Base-by-base conservation (phyloP, 2,797 vertebrate species). In the Pangasius mekongensis region DNA sequence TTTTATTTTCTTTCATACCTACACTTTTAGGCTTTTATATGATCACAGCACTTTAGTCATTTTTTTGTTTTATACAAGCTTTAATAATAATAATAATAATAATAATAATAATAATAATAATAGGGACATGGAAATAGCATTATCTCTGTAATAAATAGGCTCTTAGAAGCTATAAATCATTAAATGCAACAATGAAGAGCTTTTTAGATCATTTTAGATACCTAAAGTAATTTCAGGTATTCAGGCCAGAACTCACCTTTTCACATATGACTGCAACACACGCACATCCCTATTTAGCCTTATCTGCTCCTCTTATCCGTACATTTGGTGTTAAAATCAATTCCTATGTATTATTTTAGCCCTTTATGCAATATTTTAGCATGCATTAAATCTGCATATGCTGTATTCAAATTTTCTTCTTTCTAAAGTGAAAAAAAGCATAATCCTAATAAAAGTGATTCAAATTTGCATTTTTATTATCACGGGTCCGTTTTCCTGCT, bases 381-480 rank as follows among this genome's bases (percentile, higher is more conserved):
- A 8, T 56, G n/a, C 33, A 14, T 6, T 56, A 33, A 56, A 54
- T 39, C 78, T 14, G 36, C 36, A 60, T 11, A 3, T 27, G 33
- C 8, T 60, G 11, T 10, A 1, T 54, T 54, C 27, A 33, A 27
- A 27, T 43, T 13, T 7, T 27, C 4, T 39, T 36, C 56, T 10
- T 62, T 64, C 13, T 78, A 54, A 54, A 33, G 18, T 33, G 2
- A 24, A 58, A 82, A 82, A 8, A 81, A 7, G 16, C 0, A 39
- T 27, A 64, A 66, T 64, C 81, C 58, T n/a, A 66, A 83, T 30
- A 66, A 83, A 83, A 66, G 10, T 14, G 56, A 62, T 27, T 62
- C 10, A 14, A 22, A 67, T 66, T 83, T 9, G 58, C 36, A 64
- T 83, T 83, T 83, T 66, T 66, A 49, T 66, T 83, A 66, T 30